phyloP scores from a whole-genome alignment of 2,113 vertebrate genomes.

The Corvus moneduloides region DNA sequence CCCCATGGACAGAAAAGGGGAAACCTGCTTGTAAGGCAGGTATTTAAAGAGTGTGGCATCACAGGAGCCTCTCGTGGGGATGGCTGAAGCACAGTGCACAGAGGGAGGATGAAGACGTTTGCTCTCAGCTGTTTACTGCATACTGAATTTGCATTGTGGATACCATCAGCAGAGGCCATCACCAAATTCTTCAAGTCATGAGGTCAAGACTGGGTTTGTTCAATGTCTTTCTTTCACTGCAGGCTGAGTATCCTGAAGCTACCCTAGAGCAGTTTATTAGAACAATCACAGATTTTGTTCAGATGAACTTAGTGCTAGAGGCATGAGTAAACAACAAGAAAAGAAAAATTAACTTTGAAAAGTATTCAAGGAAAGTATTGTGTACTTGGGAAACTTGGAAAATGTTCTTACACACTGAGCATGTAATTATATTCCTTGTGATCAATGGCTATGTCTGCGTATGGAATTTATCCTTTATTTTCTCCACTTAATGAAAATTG shows the following conservation, averaged over 20 bases:
- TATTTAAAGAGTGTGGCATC: too few species aligned
- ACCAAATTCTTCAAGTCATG: background rate
- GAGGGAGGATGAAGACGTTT: background rate
- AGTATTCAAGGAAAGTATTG: background rate
- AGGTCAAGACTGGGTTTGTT: background rate
- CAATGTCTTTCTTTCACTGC: background rate
- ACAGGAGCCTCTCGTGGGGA: accelerated
- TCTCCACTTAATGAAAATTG: conserved; percentile 23
- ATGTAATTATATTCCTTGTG: background rate
- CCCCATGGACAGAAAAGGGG: too few species aligned
- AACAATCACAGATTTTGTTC: background rate
- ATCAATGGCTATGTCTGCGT: background rate
- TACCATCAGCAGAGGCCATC: background rate
- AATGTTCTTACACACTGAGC: background rate
- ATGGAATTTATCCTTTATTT: conserved; percentile 11
- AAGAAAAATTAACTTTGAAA: background rate
- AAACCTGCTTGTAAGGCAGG: background rate
- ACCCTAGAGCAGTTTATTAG: background rate
- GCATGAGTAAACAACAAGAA: background rate
- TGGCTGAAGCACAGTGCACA: background rate
- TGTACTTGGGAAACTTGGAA: background rate
- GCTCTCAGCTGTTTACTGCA: background rate
- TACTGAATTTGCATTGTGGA: background rate
- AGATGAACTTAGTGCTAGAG: background rate
- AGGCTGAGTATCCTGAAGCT: background rate